Percentiles rank a stretch among this genome's conserved stretches.
Conservation (phyloP, 2,888 invertebrate species). For the Eupithecia dodoneata region DNA sequence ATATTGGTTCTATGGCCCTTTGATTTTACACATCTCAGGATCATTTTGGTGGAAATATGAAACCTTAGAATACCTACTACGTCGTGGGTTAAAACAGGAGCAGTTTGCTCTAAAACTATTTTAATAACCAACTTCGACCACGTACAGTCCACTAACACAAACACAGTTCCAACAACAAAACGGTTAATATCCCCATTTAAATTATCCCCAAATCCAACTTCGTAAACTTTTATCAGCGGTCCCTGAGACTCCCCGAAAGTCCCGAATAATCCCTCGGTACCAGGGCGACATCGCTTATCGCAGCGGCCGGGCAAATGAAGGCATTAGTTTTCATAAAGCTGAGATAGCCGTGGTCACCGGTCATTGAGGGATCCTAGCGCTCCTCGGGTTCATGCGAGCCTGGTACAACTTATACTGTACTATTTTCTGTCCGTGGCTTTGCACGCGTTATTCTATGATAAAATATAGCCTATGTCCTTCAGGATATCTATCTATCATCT, state of each 20-base stretch:
- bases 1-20: too few relatives aligned
- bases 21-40: too few relatives aligned
- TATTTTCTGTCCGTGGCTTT: not conserved
- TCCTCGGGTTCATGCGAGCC: constrained; percentile 57
- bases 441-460: not conserved
- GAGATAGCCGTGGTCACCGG: constrained; percentile 70
- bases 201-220: constrained; percentile 66
- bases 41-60: too few relatives aligned
- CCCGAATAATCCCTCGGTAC: constrained; percentile 71
- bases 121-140: not conserved
- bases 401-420: constrained; percentile 41
- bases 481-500: not conserved
- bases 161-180: constrained; percentile 36
- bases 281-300: constrained; percentile 81
- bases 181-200: constrained; percentile 63
- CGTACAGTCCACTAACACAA: not conserved
- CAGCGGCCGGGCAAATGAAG: constrained; percentile 78
- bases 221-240: constrained; percentile 72
- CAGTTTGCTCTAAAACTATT: not conserved
- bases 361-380: constrained; percentile 36
- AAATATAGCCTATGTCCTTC: not conserved
- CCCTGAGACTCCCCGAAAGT: constrained; percentile 57
- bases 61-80: too few relatives aligned
- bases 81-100: not conserved
- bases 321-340: constrained; percentile 83